phyloP scores from a whole-genome alignment of 2,797 vertebrate genomes.

The Enteromius paludinosus region DNA sequence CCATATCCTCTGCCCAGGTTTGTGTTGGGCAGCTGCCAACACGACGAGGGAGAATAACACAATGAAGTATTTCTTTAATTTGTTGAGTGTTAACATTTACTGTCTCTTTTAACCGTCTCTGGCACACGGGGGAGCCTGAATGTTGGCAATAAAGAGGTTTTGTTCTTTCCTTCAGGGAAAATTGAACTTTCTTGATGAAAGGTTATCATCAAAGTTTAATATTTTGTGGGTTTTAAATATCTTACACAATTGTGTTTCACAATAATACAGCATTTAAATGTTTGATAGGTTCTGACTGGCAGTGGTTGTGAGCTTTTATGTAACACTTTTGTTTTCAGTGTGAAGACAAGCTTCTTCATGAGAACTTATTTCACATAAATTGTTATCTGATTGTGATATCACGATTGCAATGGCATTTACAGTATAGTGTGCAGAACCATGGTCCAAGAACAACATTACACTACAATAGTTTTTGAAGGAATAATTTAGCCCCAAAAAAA shows the following conservation, averaged over 20 bases:
- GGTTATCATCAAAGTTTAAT: neutral
- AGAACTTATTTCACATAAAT: neutral
- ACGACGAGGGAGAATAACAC: neutral
- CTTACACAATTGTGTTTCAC: neutral
- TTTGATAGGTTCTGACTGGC: neutral
- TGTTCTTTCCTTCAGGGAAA: neutral
- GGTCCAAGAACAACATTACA: no score
- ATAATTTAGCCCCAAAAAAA: no score
- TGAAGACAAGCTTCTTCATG: neutral
- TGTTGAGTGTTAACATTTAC: conserved; percentile 1
- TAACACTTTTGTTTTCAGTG: neutral
- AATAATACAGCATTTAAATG: neutral
- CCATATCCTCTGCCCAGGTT: neutral
- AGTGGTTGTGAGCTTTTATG: neutral
- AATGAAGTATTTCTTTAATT: neutral
- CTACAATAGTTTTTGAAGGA: no score
- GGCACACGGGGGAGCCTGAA: neutral
- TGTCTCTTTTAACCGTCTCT: neutral
- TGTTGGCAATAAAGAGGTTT: neutral
- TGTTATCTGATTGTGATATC: no score
- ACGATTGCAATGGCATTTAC: no score
- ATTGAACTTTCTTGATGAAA: neutral
- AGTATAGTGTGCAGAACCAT: no score
- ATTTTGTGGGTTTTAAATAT: neutral
- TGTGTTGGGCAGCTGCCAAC: conserved; percentile 7